Base-by-base conservation (phyloP, 1,140 invertebrate genomes). In the Calephelis virginiensis region DNA sequence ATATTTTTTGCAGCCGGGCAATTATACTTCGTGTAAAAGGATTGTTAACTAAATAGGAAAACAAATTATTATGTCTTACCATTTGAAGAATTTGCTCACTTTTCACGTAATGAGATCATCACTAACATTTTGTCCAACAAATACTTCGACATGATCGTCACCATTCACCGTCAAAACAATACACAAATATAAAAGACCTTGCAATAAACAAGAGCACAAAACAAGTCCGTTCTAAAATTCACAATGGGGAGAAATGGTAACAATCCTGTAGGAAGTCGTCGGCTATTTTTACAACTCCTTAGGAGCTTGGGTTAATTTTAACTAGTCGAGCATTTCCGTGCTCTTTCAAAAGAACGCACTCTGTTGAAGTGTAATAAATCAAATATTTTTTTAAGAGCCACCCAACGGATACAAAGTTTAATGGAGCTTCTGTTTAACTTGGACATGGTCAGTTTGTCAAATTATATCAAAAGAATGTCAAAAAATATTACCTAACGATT, bases 311-410 rank as follows among this genome's bases (percentile, higher is more conserved):
- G 17, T 59, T 59, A 59, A 59, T 37, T 59, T 59, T 59, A 59
- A 59, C 53, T 59, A 12, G 17, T 59, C 53, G 28, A 59, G 10
- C 53, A 59, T 59, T 59, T 59, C 53, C 53, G 53, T 17, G 53
- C 53, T 59, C 28, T 59, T 59, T 59, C 53, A 17, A 59, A 59
- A 38, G 53, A 38, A 59, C 53, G 53, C 53, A 59, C 17, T 59
- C 37, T 37, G 53, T 38, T 38, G 11, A 12, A 56, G 53, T 56
- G 28, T 56, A 38, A 56, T 56, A 56, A 56, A 56, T 56, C 53
- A 37, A 12, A 56, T 12, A 37, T 56, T 56, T 56, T 56, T 12
- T 56, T 56, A 6, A 56, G 28, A 56, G 11, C 50, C 17, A 13
- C 14, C 50, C 9, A 53, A 53, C 50, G 50, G 50, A 53, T 53